Evolutionary conservation across 2,797 vertebrate species (phyloP).

Genomic region (Takifugu rubripes): DNA sequence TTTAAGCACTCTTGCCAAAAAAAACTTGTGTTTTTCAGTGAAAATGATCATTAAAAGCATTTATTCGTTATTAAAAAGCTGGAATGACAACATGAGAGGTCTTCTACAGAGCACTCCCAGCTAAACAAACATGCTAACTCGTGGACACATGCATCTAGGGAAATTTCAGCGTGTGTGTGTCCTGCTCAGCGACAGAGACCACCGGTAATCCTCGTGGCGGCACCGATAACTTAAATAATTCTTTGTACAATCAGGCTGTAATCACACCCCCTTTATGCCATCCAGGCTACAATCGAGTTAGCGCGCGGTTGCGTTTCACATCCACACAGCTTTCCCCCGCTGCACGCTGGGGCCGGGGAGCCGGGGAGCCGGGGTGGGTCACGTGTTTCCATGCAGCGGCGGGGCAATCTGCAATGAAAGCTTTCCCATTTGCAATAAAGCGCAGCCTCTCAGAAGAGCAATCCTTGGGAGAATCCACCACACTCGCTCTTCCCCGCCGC

Average conservation of each 20-base stretch:
- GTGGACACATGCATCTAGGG: background rate
- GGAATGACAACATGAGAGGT: too few relatives aligned
- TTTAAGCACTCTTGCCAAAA: too few relatives aligned
- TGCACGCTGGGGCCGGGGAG: slow-evolving; percentile 24
- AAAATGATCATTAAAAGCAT: too few relatives aligned
- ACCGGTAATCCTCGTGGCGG: slow-evolving; percentile 9
- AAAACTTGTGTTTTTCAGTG: too few relatives aligned
- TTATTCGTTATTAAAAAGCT: too few relatives aligned
- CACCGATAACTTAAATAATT: background rate
- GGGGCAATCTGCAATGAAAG: slow-evolving; percentile 78
- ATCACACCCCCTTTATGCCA: slow-evolving; percentile 12
- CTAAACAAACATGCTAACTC: slow-evolving; percentile 14
- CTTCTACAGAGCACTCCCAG: too few relatives aligned
- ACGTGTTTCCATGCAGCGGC: slow-evolving; percentile 46
- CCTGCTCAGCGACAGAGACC: background rate
- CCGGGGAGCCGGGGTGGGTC: slow-evolving; percentile 49
- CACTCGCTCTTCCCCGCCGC: slow-evolving; percentile 43
- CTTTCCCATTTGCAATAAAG: slow-evolving; percentile 78
- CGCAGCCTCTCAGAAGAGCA: slow-evolving; percentile 70
- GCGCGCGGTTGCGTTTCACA: background rate
- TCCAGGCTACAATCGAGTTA: background rate
- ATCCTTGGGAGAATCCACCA: slow-evolving; percentile 62
- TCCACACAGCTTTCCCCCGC: slow-evolving; percentile 44
- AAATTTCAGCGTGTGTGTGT: too few relatives aligned
- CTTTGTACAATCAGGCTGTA: slow-evolving; percentile 10